Evolutionary conservation across 2,888 invertebrate genomes (phyloP).

Genomic region (Spicauda simplicius): DNA sequence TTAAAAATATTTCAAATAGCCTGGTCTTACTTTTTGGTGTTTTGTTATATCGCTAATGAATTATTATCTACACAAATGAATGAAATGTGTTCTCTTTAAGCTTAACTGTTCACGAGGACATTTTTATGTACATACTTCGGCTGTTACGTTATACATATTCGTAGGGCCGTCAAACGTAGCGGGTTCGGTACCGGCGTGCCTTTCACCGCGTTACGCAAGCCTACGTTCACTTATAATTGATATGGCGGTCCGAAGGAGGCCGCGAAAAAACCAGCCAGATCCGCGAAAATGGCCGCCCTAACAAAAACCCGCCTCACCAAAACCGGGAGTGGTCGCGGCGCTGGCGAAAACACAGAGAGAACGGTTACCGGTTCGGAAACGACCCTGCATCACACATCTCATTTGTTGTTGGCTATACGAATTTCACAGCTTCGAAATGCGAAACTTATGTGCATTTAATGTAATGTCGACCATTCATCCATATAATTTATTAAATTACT

Average conservation of each 20-base stretch:
- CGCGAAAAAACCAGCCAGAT: conserved; percentile 51
- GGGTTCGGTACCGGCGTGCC: conserved; percentile 49
- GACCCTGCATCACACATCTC: conserved; percentile 43
- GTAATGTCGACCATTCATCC: too few relatives aligned
- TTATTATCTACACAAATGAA: too few relatives aligned
- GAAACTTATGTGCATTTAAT: too few relatives aligned
- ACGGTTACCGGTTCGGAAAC: conserved; percentile 37
- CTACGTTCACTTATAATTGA: conserved; percentile 69
- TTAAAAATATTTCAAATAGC: too few relatives aligned
- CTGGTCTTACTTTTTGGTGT: too few relatives aligned
- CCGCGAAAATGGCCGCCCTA: conserved; percentile 57
- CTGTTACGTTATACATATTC: conserved; percentile 1
- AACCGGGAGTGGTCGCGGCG: conserved; percentile 50
- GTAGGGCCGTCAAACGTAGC: conserved; percentile 47
- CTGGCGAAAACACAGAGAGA: conserved; percentile 44
- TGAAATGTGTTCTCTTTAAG: too few relatives aligned
- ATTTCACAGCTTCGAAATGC: too few relatives aligned
- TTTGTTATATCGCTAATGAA: too few relatives aligned
- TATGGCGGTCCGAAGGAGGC: conserved; percentile 59
- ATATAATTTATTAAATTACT: too few relatives aligned
- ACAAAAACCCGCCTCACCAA: conserved; percentile 62
- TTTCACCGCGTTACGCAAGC: conserved; percentile 64
- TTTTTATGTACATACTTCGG: not conserved
- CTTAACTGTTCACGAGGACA: not conserved
- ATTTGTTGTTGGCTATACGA: conserved; percentile 18